A percentile compares a stretch with the other conserved stretches of the same genome.
These are phyloP conservation scores for Anoplius nigerrimus DNA, from an alignment of 2,888 invertebrate species.

Conservation along the genomic window DNA sequence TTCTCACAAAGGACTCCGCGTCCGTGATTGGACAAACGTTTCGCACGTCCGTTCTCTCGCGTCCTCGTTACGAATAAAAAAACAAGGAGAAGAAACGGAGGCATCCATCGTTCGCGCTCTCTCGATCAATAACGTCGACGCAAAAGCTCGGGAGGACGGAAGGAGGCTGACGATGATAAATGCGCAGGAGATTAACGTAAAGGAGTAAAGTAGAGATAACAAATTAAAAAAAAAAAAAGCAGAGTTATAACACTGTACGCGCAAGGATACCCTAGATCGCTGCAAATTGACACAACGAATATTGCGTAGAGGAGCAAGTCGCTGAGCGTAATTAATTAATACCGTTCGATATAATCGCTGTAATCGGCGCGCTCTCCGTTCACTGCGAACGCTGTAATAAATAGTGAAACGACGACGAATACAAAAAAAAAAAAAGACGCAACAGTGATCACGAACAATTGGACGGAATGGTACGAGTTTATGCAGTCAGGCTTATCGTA, in stretches of 20 bases:
- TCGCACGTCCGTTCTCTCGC: too few relatives aligned
- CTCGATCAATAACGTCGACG: background rate
- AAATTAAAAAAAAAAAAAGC: conserved; percentile 9
- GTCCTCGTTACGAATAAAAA: too few relatives aligned
- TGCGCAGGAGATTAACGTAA: too few relatives aligned
- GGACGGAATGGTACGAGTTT: too few relatives aligned
- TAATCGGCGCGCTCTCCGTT: too few relatives aligned
- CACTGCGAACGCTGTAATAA: background rate
- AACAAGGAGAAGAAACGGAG: background rate
- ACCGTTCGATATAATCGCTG: too few relatives aligned
- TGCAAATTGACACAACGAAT: conserved; percentile 47
- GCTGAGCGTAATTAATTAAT: conserved; percentile 9
- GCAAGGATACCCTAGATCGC: conserved; percentile 1
- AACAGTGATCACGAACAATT: background rate
- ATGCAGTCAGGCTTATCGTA: background rate
- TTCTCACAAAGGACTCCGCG: too few relatives aligned
- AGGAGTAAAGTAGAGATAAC: conserved; percentile 3
- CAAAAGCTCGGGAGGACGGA: too few relatives aligned
- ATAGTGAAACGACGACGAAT: background rate
- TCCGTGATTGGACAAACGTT: too few relatives aligned
- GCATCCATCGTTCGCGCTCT: background rate
- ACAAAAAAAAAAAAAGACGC: background rate
- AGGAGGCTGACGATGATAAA: too few relatives aligned
- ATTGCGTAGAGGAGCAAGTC: conserved; percentile 30
- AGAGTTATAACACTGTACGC: conserved; percentile 6